phyloP scores from a whole-genome alignment of 2,797 vertebrate species.

The Tinamus major region DNA sequence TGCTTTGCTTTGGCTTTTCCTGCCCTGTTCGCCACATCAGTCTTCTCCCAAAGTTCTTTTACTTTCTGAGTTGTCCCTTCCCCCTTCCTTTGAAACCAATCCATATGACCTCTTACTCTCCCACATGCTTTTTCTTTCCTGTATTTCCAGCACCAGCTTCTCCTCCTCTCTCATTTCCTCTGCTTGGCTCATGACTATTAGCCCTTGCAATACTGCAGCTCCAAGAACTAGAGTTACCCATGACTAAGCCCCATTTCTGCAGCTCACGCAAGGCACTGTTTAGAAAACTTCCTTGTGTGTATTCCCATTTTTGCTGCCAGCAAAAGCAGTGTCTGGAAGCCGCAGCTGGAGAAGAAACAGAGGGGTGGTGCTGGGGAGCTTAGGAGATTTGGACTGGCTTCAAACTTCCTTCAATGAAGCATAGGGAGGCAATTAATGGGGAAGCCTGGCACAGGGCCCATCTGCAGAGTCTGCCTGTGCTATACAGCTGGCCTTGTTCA shows the following conservation, averaged over 20 bases:
- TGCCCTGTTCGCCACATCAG: not conserved
- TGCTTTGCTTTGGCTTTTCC: not conserved
- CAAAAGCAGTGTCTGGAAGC: constrained; percentile 31
- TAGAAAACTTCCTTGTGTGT: not conserved
- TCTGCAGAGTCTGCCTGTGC: constrained; percentile 36
- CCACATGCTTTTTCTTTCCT: not conserved
- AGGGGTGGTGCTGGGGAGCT: constrained; percentile 39
- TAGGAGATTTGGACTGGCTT: constrained; percentile 61
- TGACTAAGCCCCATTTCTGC: not conserved
- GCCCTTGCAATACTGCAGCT: not conserved
- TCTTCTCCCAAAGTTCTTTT: not conserved
- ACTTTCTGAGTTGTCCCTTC: not conserved
- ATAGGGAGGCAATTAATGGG: constrained; percentile 62
- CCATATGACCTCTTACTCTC: not conserved
- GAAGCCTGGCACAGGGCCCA: constrained; percentile 51
- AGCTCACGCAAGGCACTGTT: not conserved
- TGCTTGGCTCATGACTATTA: not conserved
- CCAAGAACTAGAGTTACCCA: not conserved
- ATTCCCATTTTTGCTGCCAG: constrained; percentile 21
- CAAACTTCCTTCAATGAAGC: constrained; percentile 61
- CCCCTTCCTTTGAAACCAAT: not conserved
- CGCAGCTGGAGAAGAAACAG: constrained; percentile 36
- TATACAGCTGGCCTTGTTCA: constrained; percentile 58
- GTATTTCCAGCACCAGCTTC: not conserved
- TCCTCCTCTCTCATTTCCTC: constrained; percentile 25